Percentiles rank a stretch among this genome's conserved stretches.
Evolutionary conservation across 2,113 vertebrate species (phyloP).

Genomic region (Sterrhoptilus dennistouni): DNA sequence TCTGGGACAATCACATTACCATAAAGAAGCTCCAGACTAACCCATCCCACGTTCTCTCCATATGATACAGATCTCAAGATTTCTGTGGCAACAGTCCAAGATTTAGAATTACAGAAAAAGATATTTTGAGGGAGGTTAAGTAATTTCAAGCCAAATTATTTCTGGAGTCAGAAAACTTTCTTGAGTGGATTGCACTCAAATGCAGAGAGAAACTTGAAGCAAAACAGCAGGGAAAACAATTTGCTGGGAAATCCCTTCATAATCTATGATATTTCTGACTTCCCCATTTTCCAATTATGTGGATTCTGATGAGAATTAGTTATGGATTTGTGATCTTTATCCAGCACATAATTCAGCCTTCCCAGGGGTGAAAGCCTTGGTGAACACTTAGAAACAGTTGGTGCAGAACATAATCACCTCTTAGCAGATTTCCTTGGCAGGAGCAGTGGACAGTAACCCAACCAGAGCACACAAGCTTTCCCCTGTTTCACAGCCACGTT

Average conservation of each 20-base stretch:
- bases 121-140: background rate
- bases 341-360: background rate
- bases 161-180: background rate
- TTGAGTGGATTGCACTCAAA: background rate
- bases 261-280: background rate
- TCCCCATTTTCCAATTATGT: background rate
- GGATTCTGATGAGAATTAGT: background rate
- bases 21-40: background rate
- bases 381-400: background rate
- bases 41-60: background rate
- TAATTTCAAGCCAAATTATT: background rate
- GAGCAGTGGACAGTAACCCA: background rate
- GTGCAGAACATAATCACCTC: background rate
- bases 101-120: background rate
- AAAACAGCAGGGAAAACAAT: background rate
- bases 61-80: background rate
- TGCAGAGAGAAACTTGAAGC: background rate
- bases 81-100: background rate
- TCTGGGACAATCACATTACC: background rate
- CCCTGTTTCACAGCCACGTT: fast-evolving
- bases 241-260: background rate
- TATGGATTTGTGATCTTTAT: background rate
- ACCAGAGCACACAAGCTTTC: background rate
- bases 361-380: background rate
- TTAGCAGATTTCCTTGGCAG: background rate